Percentiles rank a stretch among this genome's conserved stretches.
These are phyloP conservation scores for Polypedilum vanderplanki DNA, from an alignment of 1,140 invertebrate genomes.

Conservation along the genomic window DNA sequence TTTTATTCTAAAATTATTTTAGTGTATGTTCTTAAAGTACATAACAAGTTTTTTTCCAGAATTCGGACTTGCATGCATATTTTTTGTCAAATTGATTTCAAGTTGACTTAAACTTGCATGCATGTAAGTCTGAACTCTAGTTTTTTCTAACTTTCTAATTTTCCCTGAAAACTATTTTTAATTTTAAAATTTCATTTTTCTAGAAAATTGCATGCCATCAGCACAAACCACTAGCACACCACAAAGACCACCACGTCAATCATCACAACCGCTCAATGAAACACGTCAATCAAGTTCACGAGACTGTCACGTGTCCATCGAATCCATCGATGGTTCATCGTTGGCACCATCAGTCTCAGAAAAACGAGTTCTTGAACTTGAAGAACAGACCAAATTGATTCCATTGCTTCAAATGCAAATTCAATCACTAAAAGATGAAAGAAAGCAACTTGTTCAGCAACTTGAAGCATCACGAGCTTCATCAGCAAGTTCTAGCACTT, in stretches of 20 bases:
- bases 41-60: no score
- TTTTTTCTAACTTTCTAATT: no score
- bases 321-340: conserved; percentile 32
- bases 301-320: neutral
- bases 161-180: neutral
- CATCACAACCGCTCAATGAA: neutral
- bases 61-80: no score
- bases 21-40: no score
- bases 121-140: no score
- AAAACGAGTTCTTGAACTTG: conserved; percentile 68
- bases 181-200: neutral
- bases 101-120: no score
- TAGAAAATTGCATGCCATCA: neutral
- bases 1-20: no score
- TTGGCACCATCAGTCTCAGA: conserved; percentile 55
- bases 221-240: neutral
- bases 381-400: conserved; percentile 77
- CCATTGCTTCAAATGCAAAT: conserved; percentile 74
- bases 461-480: conserved; percentile 44
- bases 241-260: neutral
- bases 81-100: no score
- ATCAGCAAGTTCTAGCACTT: conserved; percentile 45
- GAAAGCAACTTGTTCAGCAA: conserved; percentile 55
- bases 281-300: neutral
- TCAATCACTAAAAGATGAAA: conserved; percentile 65